Evolutionary conservation across 1,140 invertebrate species (phyloP).

Genomic region (Plectus sambesii): DNA sequence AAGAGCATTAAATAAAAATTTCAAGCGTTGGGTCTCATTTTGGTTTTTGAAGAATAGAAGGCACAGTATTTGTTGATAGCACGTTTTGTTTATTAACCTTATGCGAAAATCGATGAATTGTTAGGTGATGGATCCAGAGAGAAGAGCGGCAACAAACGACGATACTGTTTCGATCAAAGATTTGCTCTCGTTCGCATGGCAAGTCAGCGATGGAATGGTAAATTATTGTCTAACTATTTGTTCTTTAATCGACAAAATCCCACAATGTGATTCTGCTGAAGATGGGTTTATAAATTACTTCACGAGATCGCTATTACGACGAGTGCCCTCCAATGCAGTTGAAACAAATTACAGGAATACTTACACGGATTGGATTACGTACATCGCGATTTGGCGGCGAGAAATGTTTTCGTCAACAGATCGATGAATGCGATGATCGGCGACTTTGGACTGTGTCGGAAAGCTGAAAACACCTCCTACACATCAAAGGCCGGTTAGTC

Average conservation of each 20-base stretch:
- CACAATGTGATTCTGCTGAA: no score
- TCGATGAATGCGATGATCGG: slow-evolving; percentile 2
- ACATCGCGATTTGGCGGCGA: slow-evolving; percentile 83
- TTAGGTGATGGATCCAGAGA: slow-evolving; percentile 4
- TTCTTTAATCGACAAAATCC: no score
- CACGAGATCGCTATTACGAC: background rate
- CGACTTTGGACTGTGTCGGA: slow-evolving; percentile 6
- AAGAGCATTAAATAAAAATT: no score
- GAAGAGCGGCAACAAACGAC: background rate
- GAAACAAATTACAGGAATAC: slow-evolving; percentile 1
- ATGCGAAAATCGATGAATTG: no score
- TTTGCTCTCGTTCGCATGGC: slow-evolving; percentile 4
- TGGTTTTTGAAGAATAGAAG: slow-evolving; percentile 2
- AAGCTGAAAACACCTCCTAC: no score
- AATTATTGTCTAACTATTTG: no score
- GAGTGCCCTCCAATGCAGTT: background rate
- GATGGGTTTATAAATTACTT: no score
- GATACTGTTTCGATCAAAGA: slow-evolving; percentile 3
- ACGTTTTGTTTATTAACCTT: no score
- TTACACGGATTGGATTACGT: slow-evolving; percentile 53
- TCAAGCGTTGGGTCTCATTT: background rate
- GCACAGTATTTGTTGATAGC: no score
- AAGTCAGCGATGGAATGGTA: slow-evolving; percentile 7
- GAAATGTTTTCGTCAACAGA: slow-evolving; percentile 76
- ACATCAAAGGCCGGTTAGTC: no score